Conservation (phyloP, 2,113 vertebrate species). For the Glaucomys volans region DNA sequence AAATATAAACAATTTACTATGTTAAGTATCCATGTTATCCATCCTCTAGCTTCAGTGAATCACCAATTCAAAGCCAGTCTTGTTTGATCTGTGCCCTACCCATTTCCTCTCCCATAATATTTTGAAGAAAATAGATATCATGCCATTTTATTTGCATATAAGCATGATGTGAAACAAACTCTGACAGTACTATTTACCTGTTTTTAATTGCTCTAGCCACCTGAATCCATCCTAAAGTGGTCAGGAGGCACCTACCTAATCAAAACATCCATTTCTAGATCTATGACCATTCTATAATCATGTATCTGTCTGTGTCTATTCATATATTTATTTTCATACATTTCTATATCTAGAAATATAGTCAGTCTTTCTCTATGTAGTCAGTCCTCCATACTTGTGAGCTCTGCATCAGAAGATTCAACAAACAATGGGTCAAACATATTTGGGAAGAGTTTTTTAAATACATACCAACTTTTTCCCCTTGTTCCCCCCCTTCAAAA, state of each 20-base stretch:
- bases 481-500: not conserved
- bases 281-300: not conserved
- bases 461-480: not conserved
- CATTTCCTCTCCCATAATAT: not conserved
- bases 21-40: not conserved
- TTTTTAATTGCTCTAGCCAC: not conserved
- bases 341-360: not conserved
- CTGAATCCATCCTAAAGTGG: not conserved
- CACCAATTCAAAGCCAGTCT: not conserved
- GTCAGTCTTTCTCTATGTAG: not conserved
- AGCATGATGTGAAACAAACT: not conserved
- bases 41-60: not conserved
- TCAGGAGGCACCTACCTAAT: not conserved
- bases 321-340: not conserved
- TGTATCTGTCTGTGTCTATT: not conserved
- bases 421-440: not conserved
- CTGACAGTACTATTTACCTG: not conserved
- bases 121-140: not conserved
- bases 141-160: conserved; percentile 35
- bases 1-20: conserved; percentile 27
- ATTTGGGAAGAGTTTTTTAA: not conserved
- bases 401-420: not conserved
- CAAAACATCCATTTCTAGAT: not conserved
- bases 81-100: not conserved
- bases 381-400: not conserved